Conservation (phyloP, 2,797 vertebrate species). For the Stomatorhinus walkeri region DNA sequence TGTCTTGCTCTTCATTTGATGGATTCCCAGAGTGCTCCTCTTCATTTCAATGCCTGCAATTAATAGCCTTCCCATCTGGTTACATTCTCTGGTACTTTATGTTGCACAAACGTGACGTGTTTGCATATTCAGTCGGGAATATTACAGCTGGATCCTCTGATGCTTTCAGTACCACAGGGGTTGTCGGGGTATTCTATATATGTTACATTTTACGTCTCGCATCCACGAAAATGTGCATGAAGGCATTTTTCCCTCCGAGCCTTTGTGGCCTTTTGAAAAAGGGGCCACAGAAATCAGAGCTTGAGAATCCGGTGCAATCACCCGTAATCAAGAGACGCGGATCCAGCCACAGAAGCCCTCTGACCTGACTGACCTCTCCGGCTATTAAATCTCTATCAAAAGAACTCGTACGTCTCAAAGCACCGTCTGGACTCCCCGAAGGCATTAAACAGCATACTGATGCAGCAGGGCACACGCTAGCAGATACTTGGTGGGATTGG, state of each 20-base stretch:
- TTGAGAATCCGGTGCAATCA: neutral
- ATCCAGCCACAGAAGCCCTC: neutral
- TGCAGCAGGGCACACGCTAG: neutral
- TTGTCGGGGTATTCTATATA: neutral
- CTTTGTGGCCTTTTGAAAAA: neutral
- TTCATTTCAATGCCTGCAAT: constrained; percentile 10
- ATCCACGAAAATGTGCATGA: neutral
- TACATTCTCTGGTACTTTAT: neutral
- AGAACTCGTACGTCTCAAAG: neutral
- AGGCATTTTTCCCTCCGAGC: neutral
- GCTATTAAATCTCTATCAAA: neutral
- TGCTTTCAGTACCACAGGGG: neutral
- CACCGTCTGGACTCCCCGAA: neutral
- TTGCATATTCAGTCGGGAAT: neutral
- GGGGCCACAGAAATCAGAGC: neutral
- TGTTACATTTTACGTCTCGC: neutral
- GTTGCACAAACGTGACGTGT: too few species aligned
- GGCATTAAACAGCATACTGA: neutral
- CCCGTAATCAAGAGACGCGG: neutral
- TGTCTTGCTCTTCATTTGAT: constrained; percentile 28
- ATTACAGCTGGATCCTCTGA: neutral
- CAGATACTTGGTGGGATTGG: neutral
- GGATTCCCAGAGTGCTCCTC: constrained; percentile 2
- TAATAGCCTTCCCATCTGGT: neutral
- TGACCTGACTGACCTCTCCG: neutral